Conservation (phyloP, 2,113 vertebrate genomes). For the Hydropotes inermis region DNA sequence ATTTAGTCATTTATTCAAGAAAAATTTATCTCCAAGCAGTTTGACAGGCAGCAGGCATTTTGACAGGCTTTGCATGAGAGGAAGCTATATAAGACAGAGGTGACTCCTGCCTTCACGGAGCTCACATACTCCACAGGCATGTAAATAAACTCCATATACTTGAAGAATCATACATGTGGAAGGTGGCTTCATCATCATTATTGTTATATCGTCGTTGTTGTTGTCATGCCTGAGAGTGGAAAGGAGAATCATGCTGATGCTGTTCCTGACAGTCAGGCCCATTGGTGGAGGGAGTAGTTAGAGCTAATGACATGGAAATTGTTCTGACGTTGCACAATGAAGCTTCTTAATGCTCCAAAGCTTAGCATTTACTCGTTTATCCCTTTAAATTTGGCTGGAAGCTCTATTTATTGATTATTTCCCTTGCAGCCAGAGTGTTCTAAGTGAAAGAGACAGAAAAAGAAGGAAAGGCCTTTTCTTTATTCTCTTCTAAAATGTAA, state of each 20-base stretch:
- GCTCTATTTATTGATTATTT: conserved; percentile 68
- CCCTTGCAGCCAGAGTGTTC: conserved; percentile 28
- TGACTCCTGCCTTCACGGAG: neutral
- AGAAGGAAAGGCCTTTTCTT: conserved; percentile 42
- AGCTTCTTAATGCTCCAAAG: conserved; percentile 62
- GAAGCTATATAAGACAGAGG: neutral
- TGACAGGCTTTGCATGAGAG: neutral
- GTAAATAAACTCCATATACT: neutral
- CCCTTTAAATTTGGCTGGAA: conserved; percentile 62
- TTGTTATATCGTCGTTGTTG: neutral
- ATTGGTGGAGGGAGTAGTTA: conserved; percentile 60
- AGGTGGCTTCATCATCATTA: neutral
- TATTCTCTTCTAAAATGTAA: conserved; percentile 30
- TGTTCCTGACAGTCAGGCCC: conserved; percentile 51
- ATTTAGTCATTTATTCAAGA: neutral
- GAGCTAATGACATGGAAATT: conserved; percentile 71
- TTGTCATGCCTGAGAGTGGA: conserved; percentile 13
- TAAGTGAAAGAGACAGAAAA: conserved; percentile 65
- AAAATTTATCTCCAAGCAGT: neutral
- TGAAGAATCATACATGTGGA: neutral
- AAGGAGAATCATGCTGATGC: conserved; percentile 47
- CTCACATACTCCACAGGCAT: neutral
- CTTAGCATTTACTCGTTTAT: conserved; percentile 61
- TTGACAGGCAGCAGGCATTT: neutral
- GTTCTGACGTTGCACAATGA: conserved; percentile 63